These are phyloP conservation scores for Scytalopus superciliaris DNA, from an alignment of 2,113 vertebrate species.

Conservation along the genomic window DNA sequence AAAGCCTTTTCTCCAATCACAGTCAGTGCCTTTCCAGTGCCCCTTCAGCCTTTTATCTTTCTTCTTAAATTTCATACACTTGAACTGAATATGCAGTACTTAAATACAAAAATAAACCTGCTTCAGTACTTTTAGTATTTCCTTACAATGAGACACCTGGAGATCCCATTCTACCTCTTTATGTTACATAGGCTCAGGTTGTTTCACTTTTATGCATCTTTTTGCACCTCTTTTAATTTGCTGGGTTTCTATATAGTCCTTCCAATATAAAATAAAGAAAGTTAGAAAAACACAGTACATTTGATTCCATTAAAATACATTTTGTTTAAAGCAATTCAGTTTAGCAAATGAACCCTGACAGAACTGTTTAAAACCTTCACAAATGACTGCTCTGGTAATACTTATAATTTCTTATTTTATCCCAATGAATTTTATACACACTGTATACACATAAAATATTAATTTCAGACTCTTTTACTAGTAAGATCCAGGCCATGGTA, in stretches of 20 bases:
- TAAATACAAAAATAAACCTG: not conserved
- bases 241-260: not conserved
- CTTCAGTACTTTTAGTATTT: not conserved
- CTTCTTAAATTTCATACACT: not conserved
- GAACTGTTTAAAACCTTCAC: not conserved
- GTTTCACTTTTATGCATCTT: not conserved
- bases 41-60: not conserved
- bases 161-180: not conserved
- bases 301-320: not conserved
- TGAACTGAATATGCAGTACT: not conserved
- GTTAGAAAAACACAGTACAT: too few species aligned
- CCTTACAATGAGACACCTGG: not conserved
- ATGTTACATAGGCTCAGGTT: not conserved
- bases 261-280: not conserved
- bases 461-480: not conserved
- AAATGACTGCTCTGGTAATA: not conserved
- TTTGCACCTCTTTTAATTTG: not conserved
- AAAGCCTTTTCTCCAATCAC: not conserved
- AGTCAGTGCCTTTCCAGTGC: not conserved
- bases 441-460: not conserved
- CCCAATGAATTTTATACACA: not conserved
- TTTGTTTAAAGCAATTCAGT: not conserved
- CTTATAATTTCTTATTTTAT: not conserved
- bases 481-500: not conserved
- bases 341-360: not conserved